phyloP scores from a whole-genome alignment of 2,113 vertebrate genomes.

The Vanacampus margaritifer region DNA sequence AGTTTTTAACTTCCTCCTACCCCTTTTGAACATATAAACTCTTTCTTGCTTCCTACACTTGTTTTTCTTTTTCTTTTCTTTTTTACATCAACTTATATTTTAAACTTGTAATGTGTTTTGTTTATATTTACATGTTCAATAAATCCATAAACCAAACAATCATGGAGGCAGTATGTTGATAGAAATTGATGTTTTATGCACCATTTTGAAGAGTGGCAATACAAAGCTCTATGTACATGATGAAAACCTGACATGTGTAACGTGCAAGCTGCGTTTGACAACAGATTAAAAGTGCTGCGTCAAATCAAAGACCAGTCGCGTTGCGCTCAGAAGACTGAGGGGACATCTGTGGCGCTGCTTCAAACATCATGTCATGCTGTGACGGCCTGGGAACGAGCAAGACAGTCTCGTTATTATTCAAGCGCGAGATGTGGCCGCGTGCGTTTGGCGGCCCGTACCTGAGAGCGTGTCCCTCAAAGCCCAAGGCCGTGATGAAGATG shows the following conservation, averaged over 20 bases:
- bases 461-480: slow-evolving; percentile 64
- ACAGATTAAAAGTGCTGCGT: not conserved
- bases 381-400: slow-evolving; percentile 14
- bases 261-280: not conserved
- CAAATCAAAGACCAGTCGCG: slow-evolving; percentile 13
- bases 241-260: not conserved
- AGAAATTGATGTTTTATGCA: not conserved
- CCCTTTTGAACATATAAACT: too few species aligned
- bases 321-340: slow-evolving; percentile 1
- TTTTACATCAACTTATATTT: too few species aligned
- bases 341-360: not conserved
- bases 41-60: too few species aligned
- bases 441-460: slow-evolving; percentile 17
- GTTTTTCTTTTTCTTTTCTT: too few species aligned
- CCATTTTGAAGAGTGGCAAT: not conserved
- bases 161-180: not conserved
- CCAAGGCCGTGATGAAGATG: slow-evolving; percentile 89
- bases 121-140: too few species aligned
- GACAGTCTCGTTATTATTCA: not conserved
- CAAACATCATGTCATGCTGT: accelerated
- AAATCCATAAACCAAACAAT: too few species aligned
- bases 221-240: not conserved
- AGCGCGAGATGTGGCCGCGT: not conserved
- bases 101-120: too few species aligned
- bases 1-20: too few species aligned